Base-by-base conservation (phyloP, 2,113 vertebrate species). In the Pomatostomus ruficeps region DNA sequence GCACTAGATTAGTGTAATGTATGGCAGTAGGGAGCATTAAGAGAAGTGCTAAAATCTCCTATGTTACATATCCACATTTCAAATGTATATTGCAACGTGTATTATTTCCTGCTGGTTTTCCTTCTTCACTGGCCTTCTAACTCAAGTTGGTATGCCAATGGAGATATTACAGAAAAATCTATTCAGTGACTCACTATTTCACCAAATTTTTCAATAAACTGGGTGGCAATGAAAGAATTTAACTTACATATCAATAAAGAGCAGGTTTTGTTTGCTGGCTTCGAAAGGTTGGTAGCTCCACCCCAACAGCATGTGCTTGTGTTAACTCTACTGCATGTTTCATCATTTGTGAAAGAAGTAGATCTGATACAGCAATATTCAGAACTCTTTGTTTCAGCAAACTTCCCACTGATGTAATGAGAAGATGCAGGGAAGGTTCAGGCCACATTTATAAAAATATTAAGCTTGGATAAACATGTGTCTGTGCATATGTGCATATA, bases 41-140 rank as follows among this genome's bases (percentile, higher is more conserved):
- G 15, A 79, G 18, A 92, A 57, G 10, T 36, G 15, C 7, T 73
- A 84, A 86, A 86, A 76, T 2, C 3, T 55, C 22, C 38, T 24
- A 0, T 16, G 21, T 18, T 67, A 55, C n/a, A 25, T 12, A 45
- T 6, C 17, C 13, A 33, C 0, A 1, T 52, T 10, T 24, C 35
- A 89, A 76, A 77, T 19, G 3, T 16, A 9, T 45, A 29, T 29
- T 80, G 40, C 35, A 26, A 59, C 28, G 11, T 14, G 11, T 42
- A 49, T 66, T 45, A 7, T 59, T 46, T 65, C 28, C n/a, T 77
- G 23, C 6, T 57, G 21, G 57, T 36, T 76, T 71, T n/a, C 17
- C 22, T 68, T 62, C 26, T 84, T 76, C 54, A 18, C 31, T 65
- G 63, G 14, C 54, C 12, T 46, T 52, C 67, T 51, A 13, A 35